Percentiles rank a stretch among this genome's conserved stretches.
Conservation (phyloP, 1,140 invertebrate genomes). For the Ceratoteleas bidentatus region DNA sequence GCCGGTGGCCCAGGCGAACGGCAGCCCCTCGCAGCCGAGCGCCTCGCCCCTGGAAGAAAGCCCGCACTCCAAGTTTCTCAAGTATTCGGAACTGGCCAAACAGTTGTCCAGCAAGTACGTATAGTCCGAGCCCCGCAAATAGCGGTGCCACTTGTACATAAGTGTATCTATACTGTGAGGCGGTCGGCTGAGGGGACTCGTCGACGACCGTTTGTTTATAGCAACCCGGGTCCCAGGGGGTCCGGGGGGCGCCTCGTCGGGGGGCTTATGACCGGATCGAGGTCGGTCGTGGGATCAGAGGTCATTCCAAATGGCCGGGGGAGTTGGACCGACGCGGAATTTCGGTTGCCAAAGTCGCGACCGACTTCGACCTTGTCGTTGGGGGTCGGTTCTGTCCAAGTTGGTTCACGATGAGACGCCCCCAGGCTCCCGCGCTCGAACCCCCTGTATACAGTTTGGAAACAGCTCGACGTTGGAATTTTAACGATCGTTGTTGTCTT, state of each 20-base stretch:
- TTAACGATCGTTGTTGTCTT: conserved; percentile 62
- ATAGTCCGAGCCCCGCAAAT: conserved; percentile 83
- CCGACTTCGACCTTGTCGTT: too few relatives aligned
- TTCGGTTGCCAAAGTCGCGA: too few relatives aligned
- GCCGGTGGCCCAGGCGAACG: conserved; percentile 81
- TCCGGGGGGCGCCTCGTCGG: neutral
- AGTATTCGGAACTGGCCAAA: conserved; percentile 97
- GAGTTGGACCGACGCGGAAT: too few relatives aligned
- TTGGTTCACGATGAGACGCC: conserved; percentile 16
- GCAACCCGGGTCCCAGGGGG: neutral
- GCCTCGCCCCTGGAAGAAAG: conserved; percentile 90
- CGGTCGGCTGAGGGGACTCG: conserved; percentile 51
- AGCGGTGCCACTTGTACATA: conserved; percentile 81
- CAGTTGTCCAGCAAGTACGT: conserved; percentile 97
- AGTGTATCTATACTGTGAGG: conserved; percentile 81
- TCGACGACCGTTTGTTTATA: conserved; percentile 45
- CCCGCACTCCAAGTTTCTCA: conserved; percentile 97
- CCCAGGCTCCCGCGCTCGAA: conserved; percentile 11
- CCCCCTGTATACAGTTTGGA: conserved; percentile 28
- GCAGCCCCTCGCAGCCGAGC: conserved; percentile 78
- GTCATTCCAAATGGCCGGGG: too few relatives aligned
- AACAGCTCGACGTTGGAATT: conserved; percentile 47
- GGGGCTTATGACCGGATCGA: too few relatives aligned
- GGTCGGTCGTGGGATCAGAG: too few relatives aligned
- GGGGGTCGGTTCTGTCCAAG: too few relatives aligned